Percentiles rank a stretch among this genome's conserved stretches.
Conservation (phyloP, 2,797 vertebrate genomes). For the Tolypeutes matacus region DNA sequence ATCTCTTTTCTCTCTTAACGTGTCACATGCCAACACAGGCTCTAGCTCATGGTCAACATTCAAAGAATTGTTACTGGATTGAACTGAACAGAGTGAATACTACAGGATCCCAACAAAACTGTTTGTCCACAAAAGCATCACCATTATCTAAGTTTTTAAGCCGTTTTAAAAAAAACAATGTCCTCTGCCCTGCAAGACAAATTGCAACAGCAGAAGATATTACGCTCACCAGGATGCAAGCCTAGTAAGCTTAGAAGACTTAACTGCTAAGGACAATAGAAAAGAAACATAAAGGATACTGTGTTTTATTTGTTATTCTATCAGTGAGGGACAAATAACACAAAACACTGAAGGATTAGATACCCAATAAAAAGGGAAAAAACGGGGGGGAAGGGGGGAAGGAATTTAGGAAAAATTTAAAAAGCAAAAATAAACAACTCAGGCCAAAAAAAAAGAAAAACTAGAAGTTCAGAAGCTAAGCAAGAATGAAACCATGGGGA, state of each 20-base stretch:
- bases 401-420: neutral
- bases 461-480: neutral
- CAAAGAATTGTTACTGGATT: neutral
- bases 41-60: neutral
- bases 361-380: neutral
- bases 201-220: neutral
- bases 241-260: too few relatives aligned
- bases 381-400: too few relatives aligned
- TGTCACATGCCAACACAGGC: neutral
- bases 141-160: neutral
- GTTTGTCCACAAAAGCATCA: neutral
- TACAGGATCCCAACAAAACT: neutral
- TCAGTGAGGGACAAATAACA: neutral
- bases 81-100: neutral
- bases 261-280: fast-evolving
- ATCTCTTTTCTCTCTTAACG: neutral
- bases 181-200: neutral
- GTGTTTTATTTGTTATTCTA: neutral
- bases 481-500: neutral
- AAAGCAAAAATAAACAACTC: neutral
- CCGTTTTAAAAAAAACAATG: neutral
- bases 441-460: neutral
- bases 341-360: neutral
- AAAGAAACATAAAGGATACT: neutral
- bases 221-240: neutral